phyloP scores from a whole-genome alignment of 2,888 invertebrate species.

The Fragum whitleyi region DNA sequence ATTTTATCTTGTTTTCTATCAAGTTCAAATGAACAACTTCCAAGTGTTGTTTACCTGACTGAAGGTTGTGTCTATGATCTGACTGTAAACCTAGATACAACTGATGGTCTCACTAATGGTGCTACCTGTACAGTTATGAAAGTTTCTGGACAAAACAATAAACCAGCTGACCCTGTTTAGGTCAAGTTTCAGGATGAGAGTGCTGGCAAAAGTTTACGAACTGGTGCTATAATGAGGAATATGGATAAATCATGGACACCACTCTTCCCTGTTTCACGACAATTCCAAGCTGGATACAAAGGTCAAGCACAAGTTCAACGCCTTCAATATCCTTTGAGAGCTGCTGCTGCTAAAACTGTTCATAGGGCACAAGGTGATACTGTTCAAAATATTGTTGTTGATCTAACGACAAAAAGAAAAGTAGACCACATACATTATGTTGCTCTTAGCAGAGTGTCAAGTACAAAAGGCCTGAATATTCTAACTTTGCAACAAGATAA shows the following conservation, averaged over 20 bases:
- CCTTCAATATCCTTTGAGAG: conserved; percentile 49
- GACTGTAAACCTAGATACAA: conserved; percentile 37
- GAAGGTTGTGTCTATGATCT: conserved; percentile 34
- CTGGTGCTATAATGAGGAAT: too few relatives aligned
- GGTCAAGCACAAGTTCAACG: conserved; percentile 38
- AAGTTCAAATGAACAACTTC: conserved; percentile 26
- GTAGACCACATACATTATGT: conserved; percentile 56
- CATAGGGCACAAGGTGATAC: conserved; percentile 56
- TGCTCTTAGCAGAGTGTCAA: conserved; percentile 37
- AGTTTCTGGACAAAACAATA: conserved; percentile 9
- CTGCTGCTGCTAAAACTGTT: conserved; percentile 43
- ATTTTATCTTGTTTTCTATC: conserved; percentile 21
- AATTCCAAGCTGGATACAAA: conserved; percentile 45
- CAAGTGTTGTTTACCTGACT: neutral
- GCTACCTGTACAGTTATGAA: conserved; percentile 35
- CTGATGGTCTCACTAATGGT: conserved; percentile 43
- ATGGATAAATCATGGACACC: conserved; percentile 57
- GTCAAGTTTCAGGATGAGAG: conserved; percentile 31
- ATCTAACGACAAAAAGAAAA: conserved; percentile 28
- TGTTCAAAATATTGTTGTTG: conserved; percentile 31
- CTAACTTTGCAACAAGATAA: conserved; percentile 24
- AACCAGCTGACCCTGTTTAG: conserved; percentile 24
- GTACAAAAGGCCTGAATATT: conserved; percentile 34
- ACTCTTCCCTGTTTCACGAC: conserved; percentile 19
- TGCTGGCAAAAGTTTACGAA: too few relatives aligned